Conservation (phyloP, 2,888 invertebrate species). For the Tachina grossa region DNA sequence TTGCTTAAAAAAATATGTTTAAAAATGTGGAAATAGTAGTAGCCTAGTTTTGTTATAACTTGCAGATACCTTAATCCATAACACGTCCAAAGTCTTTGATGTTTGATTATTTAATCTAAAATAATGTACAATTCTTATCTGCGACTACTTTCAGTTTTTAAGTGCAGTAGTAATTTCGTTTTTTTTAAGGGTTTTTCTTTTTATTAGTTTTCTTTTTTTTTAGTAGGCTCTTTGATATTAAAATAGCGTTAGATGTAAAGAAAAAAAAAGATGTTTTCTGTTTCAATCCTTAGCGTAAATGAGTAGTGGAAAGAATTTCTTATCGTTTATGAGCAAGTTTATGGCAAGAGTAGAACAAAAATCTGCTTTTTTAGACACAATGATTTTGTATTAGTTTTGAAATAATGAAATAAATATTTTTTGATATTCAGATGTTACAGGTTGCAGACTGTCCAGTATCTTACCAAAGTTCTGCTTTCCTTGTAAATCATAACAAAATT, state of each 20-base stretch:
- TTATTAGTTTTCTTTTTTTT: conserved; percentile 34
- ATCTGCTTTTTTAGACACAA: not conserved
- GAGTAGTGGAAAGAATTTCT: conserved; percentile 19
- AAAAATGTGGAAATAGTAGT: conserved; percentile 65
- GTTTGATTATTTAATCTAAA: conserved; percentile 64
- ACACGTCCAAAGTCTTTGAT: conserved; percentile 59
- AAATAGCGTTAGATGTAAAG: conserved; percentile 30
- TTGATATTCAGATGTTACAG: too few relatives aligned
- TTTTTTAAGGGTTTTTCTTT: conserved; percentile 52
- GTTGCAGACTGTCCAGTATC: too few relatives aligned
- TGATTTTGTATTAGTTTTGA: not conserved
- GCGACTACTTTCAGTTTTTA: conserved; percentile 16
- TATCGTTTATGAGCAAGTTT: not conserved
- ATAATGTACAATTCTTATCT: conserved; percentile 54
- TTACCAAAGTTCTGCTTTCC: too few relatives aligned
- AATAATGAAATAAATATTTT: too few relatives aligned
- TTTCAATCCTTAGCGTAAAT: not conserved
- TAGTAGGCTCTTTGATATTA: conserved; percentile 17
- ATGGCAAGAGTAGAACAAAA: not conserved
- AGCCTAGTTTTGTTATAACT: conserved; percentile 57
- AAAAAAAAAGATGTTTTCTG: conserved; percentile 38
- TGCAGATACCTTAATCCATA: conserved; percentile 57
- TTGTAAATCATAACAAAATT: too few relatives aligned
- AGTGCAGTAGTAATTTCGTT: not conserved
- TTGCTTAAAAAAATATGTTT: not conserved